A percentile compares a stretch with the other conserved stretches of the same genome.
Conservation (phyloP, 2,888 invertebrate genomes). For the Tanypteryx hageni region DNA sequence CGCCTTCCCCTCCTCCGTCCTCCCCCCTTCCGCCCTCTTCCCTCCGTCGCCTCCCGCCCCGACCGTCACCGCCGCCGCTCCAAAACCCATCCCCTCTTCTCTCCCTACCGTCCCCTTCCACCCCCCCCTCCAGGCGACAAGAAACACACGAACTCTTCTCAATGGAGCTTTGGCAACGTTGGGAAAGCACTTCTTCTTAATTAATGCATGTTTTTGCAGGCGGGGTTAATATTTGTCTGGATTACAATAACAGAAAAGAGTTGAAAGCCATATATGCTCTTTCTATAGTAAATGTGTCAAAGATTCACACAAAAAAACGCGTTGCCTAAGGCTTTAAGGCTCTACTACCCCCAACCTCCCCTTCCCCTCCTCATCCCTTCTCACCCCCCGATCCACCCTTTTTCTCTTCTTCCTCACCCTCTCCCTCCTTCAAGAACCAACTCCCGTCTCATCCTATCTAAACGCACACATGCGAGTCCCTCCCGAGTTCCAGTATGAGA, state of each 20-base stretch:
- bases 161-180: constrained; percentile 57
- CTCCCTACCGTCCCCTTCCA: neutral
- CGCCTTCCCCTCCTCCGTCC: neutral
- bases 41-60: neutral
- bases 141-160: constrained; percentile 61
- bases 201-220: constrained; percentile 66
- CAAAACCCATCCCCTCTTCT: neutral
- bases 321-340: constrained; percentile 8
- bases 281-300: constrained; percentile 65
- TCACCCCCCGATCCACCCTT: neutral
- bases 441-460: neutral
- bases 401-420: neutral
- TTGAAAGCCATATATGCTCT: constrained; percentile 61
- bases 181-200: constrained; percentile 65
- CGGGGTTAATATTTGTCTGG: constrained; percentile 65
- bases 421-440: neutral
- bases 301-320: constrained; percentile 56
- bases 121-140: constrained; percentile 54
- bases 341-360: neutral
- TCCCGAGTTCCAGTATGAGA: no score
- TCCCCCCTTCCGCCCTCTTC: neutral
- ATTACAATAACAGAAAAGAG: constrained; percentile 65
- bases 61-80: neutral
- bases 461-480: neutral
- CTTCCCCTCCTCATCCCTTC: neutral